These are phyloP conservation scores for Felis catus DNA, from an alignment of 2,113 vertebrate species.

Conservation along the genomic window DNA sequence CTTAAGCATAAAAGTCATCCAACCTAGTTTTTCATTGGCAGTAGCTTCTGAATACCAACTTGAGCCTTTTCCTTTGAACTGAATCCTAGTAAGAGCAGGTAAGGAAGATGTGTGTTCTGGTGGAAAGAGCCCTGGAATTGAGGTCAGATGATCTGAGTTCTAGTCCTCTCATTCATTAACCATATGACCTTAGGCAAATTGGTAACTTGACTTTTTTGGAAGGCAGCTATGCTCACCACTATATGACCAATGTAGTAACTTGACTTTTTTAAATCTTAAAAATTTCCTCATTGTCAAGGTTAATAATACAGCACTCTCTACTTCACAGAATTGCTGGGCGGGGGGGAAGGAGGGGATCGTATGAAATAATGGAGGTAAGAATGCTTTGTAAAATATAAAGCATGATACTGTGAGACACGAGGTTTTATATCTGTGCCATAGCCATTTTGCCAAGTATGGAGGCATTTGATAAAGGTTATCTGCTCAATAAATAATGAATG, in stretches of 20 bases:
- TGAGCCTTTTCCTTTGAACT: constrained; percentile 10
- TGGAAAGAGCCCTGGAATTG: not conserved
- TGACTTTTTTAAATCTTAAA: constrained; percentile 31
- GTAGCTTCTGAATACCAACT: not conserved
- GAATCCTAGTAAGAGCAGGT: not conserved
- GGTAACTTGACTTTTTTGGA: constrained; percentile 68
- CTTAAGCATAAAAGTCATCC: not conserved
- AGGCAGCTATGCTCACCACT: constrained; percentile 89
- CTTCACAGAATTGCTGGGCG: not conserved
- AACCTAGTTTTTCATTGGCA: not conserved
- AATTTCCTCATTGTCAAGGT: not conserved
- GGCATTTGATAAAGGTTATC: constrained; percentile 46
- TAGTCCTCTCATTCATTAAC: not conserved
- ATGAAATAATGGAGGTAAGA: not conserved
- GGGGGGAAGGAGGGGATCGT: too few species aligned
- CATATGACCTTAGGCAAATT: constrained; percentile 12
- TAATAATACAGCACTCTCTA: not conserved
- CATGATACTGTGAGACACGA: not conserved
- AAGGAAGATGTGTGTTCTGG: not conserved
- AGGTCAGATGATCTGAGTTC: not conserved
- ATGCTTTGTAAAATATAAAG: not conserved
- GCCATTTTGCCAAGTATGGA: not conserved
- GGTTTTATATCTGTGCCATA: not conserved
- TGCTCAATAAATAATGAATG: constrained; percentile 46
- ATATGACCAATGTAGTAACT: constrained; percentile 84